A percentile compares a stretch with the other conserved stretches of the same genome.
Evolutionary conservation across 2,797 vertebrate species (phyloP).

Genomic region (Helostoma temminkii): DNA sequence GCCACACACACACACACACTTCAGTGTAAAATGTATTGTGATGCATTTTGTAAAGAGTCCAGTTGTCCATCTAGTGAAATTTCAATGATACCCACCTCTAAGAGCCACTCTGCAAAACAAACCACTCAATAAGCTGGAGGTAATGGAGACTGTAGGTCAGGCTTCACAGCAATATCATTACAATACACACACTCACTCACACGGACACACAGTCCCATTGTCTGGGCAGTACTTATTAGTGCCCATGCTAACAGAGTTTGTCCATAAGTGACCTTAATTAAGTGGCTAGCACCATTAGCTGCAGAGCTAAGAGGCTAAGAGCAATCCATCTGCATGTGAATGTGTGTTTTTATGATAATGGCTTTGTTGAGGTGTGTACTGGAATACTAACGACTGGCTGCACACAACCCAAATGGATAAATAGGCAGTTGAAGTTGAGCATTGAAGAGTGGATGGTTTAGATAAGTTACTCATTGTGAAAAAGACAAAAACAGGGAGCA

Average conservation of each 20-base stretch:
- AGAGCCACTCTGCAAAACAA: constrained; percentile 84
- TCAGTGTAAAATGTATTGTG: constrained; percentile 67
- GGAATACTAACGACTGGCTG: constrained; percentile 80
- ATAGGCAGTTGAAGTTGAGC: constrained; percentile 79
- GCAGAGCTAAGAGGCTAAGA: constrained; percentile 81
- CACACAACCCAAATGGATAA: constrained; percentile 74
- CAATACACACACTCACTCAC: constrained; percentile 66
- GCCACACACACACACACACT: constrained; percentile 61
- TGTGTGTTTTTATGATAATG: constrained; percentile 85
- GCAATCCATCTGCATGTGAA: constrained; percentile 84
- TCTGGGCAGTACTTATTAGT: constrained; percentile 81
- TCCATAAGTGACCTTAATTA: constrained; percentile 86
- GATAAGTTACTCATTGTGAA: constrained; percentile 84
- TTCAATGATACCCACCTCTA: constrained; percentile 78
- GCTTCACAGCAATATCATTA: constrained; percentile 80
- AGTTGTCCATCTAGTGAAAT: constrained; percentile 72
- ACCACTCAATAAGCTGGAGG: constrained; percentile 82
- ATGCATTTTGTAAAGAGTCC: constrained; percentile 76
- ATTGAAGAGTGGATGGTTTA: constrained; percentile 78
- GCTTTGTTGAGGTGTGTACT: constrained; percentile 79
- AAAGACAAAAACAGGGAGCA: constrained; percentile 77
- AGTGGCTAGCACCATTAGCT: constrained; percentile 84
- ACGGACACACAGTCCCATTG: constrained; percentile 64
- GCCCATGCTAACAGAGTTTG: constrained; percentile 81
- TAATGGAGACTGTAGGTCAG: constrained; percentile 82